These are phyloP conservation scores for Pluvialis apricaria DNA, from an alignment of 2,113 vertebrate genomes.

Conservation along the genomic window DNA sequence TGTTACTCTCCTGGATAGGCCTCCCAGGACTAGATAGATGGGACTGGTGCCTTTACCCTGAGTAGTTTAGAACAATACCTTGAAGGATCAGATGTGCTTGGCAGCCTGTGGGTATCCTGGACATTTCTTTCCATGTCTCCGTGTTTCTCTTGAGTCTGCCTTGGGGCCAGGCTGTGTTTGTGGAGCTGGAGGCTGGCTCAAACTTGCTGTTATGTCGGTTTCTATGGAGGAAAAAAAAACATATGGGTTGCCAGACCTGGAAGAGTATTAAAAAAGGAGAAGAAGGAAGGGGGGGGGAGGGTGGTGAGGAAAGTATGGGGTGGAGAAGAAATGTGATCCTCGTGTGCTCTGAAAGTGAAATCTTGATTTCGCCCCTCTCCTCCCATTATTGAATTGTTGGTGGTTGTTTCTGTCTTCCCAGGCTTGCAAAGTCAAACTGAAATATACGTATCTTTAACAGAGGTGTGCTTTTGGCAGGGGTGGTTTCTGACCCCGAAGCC, in stretches of 20 bases:
- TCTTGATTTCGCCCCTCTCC: constrained; percentile 44
- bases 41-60: not conserved
- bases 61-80: not conserved
- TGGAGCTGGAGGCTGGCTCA: constrained; percentile 86
- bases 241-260: constrained; percentile 74
- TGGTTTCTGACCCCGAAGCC: not conserved
- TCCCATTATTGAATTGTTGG: constrained; percentile 2
- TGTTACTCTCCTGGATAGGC: not conserved
- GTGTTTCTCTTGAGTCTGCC: constrained; percentile 45
- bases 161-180: constrained; percentile 74
- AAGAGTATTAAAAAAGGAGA: constrained; percentile 71
- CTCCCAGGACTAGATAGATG: not conserved
- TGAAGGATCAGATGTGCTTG: constrained; percentile 53
- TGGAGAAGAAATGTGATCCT: constrained; percentile 71
- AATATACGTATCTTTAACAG: not conserved
- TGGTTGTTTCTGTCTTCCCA: constrained; percentile 50
- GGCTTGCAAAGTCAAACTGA: not conserved
- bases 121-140: constrained; percentile 29
- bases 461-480: not conserved
- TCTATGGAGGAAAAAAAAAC: constrained; percentile 93
- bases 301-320: constrained; percentile 8
- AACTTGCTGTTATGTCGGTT: constrained; percentile 89
- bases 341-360: constrained; percentile 75
- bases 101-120: constrained; percentile 26
- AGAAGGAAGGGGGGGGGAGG: not conserved